phyloP scores from a whole-genome alignment of 2,888 invertebrate genomes.

The Rapana venosa region DNA sequence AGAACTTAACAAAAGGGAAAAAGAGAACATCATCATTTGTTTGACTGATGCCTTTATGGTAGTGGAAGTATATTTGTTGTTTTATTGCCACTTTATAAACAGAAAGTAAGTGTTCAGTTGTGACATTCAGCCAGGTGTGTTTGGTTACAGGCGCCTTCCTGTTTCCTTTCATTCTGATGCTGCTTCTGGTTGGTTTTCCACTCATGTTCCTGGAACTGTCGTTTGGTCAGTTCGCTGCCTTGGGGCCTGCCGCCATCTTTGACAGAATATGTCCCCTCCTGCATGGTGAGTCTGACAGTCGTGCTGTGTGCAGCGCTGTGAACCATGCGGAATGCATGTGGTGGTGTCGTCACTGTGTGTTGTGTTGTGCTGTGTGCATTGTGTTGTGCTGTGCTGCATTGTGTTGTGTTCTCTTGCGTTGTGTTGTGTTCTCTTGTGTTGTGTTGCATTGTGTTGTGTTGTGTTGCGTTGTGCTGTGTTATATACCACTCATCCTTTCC shows the following conservation, averaged over 20 bases:
- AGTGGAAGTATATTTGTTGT: too few species aligned
- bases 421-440: too few species aligned
- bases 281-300: slow-evolving; percentile 77
- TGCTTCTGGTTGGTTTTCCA: slow-evolving; percentile 74
- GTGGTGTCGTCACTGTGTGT: too few species aligned
- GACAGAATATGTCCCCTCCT: slow-evolving; percentile 88
- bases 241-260: slow-evolving; percentile 88
- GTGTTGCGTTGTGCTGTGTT: too few species aligned
- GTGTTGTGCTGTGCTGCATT: too few species aligned
- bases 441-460: too few species aligned
- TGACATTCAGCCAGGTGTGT: background rate
- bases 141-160: slow-evolving; percentile 72
- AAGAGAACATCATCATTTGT: too few species aligned
- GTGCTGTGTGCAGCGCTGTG: background rate
- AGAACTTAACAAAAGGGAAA: too few species aligned
- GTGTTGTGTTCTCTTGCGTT: too few species aligned
- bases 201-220: slow-evolving; percentile 76
- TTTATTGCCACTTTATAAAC: too few species aligned
- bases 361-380: background rate
- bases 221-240: slow-evolving; percentile 74
- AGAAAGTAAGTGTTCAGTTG: too few species aligned
- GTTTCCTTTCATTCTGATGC: slow-evolving; percentile 76
- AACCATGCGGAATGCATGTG: background rate
- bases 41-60: too few species aligned
- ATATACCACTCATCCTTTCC: background rate